Base-by-base conservation (phyloP, 2,113 vertebrate species). In the Cochlearius cochlearius region DNA sequence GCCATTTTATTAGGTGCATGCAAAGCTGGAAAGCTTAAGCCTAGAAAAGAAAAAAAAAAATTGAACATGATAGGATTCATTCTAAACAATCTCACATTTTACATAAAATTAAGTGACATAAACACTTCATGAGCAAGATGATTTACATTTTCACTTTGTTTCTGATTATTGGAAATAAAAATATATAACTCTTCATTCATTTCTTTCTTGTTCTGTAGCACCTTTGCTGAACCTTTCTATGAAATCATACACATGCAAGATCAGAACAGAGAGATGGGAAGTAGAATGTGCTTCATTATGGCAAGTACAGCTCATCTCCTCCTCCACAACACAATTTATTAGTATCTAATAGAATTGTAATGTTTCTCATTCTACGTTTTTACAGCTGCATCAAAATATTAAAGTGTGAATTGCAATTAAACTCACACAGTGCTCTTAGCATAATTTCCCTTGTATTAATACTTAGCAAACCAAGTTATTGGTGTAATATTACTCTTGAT, bases 321-420 rank as follows among this genome's bases (percentile, higher is more conserved):
- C 88, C 76, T 96, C 74, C 84, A 88, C 95, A 96, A 93, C 91
- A 95, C 94, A 96, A 98, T 98, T 96, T 97, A 98, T 96, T 97
- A 97, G 96, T 85, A 88, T 96, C 96, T 97, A 97, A 97, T 97
- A 97, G 96, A 97, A 97, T 88, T 92, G 90, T 97, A 97, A 97
- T 97, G 96, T 93, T 96, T 96, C 95, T 97, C 91, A 90, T 97
- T 95, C 92, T 96, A 92, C 95, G 64, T 94, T 98, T 98, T 98
- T 98, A 98, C 96, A 97, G 94, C 92, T 96, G 96, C 96, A 98
- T 97, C 96, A 97, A 97, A 98, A 97, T 97, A 97, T 97, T 97
- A 94, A 94, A 95, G 94, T 93, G 80, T 94, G 95, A 97, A 95
- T 97, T 95, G 96, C 96, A 97, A 97, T 97, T 98, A 98, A 97